A percentile compares a stretch with the other conserved stretches of the same genome.
Evolutionary conservation across 2,888 invertebrate genomes (phyloP).

Genomic region (Ormyrus labotus): DNA sequence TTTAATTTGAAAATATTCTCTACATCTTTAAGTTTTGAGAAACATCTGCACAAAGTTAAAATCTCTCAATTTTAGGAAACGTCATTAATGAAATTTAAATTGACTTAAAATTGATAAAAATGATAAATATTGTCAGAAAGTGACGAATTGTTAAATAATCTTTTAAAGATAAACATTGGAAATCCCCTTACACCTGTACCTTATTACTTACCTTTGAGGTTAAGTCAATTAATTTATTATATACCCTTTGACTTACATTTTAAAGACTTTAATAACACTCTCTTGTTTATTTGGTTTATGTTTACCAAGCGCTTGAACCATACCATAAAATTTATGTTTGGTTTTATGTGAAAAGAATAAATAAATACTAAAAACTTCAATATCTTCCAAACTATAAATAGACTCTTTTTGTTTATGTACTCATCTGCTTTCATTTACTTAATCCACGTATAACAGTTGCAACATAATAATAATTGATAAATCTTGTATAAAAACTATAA

Average conservation of each 20-base stretch:
- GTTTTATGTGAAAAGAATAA: constrained; percentile 12
- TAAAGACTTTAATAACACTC: neutral
- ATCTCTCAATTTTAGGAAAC: neutral
- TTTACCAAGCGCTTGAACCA: neutral
- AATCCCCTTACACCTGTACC: neutral
- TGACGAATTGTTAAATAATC: constrained; percentile 9
- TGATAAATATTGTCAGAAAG: neutral
- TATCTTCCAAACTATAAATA: constrained; percentile 38
- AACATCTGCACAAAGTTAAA: neutral
- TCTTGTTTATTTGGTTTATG: neutral
- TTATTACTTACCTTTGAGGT: constrained; percentile 14
- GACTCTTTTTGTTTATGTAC: constrained; percentile 29
- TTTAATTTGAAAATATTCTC: no score
- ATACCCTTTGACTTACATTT: neutral
- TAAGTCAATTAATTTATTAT: constrained; percentile 29
- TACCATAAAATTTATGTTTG: constrained; percentile 20
- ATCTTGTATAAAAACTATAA: no score
- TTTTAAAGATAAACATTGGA: constrained; percentile 4
- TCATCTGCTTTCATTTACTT: constrained; percentile 16
- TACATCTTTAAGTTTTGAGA: neutral
- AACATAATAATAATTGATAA: no score
- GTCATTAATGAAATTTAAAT: constrained; percentile 14
- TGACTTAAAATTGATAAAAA: neutral
- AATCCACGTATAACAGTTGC: neutral
- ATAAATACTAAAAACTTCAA: constrained; percentile 28